Conservation (phyloP, 2,113 vertebrate genomes). For the Myotis davidii region DNA sequence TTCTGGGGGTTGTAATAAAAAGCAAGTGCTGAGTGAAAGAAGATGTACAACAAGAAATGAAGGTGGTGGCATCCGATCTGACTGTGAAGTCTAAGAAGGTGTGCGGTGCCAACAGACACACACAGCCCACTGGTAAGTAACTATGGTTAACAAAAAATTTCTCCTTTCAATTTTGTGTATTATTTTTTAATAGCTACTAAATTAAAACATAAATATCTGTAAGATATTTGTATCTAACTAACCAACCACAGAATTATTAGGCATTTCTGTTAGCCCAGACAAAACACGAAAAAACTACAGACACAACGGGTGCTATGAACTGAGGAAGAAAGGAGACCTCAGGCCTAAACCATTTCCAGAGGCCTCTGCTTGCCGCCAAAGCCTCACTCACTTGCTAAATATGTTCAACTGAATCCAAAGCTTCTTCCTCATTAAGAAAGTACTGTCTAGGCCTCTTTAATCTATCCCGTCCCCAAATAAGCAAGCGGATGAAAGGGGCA, state of each 20-base stretch:
- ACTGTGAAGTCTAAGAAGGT: background rate
- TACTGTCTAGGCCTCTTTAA: background rate
- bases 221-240: background rate
- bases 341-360: background rate
- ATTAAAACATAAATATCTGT: background rate
- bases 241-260: background rate
- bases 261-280: background rate
- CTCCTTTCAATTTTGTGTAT: background rate
- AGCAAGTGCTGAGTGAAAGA: background rate
- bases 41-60: background rate
- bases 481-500: background rate
- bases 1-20: background rate
- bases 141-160: background rate
- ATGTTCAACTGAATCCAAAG: background rate
- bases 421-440: background rate
- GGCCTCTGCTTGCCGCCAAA: background rate
- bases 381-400: background rate
- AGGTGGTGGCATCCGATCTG: background rate
- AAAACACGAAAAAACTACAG: background rate
- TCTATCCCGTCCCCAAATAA: background rate
- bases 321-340: background rate
- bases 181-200: background rate
- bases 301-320: background rate
- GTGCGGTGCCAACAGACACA: background rate
- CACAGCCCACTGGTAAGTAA: background rate